Percentiles rank a stretch among this genome's conserved stretches.
Conservation (phyloP, 2,888 invertebrate genomes). For the Agrochola circellaris region DNA sequence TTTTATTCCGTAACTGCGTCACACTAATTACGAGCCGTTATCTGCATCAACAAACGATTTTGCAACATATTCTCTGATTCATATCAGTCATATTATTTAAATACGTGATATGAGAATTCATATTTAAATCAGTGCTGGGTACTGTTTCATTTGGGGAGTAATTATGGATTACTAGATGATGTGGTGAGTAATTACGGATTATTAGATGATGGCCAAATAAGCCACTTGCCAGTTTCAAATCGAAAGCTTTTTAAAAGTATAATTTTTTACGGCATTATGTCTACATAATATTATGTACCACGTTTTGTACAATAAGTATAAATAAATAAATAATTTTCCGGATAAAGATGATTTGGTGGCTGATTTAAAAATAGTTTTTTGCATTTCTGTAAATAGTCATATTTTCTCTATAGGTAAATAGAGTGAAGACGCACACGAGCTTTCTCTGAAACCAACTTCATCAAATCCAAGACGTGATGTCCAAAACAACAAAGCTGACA, state of each 20-base stretch:
- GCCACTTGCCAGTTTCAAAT: not conserved
- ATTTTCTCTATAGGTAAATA: not conserved
- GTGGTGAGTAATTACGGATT: slow-evolving; percentile 50
- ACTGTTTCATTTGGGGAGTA: slow-evolving; percentile 50
- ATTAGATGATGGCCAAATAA: slow-evolving; percentile 13
- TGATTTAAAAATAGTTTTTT: not conserved
- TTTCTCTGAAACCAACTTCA: not conserved
- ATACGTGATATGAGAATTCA: slow-evolving; percentile 42
- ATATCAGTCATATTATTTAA: slow-evolving; percentile 56
- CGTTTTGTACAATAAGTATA: not conserved
- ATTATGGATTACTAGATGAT: slow-evolving; percentile 49
- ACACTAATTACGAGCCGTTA: slow-evolving; percentile 58
- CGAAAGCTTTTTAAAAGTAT: not conserved
- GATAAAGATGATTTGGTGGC: not conserved
- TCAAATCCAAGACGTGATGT: not conserved
- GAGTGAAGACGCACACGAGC: too few relatives aligned
- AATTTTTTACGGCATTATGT: not conserved
- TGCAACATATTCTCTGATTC: slow-evolving; percentile 50
- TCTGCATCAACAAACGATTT: slow-evolving; percentile 55
- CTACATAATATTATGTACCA: not conserved
- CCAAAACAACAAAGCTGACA: slow-evolving; percentile 44
- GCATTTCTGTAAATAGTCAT: not conserved
- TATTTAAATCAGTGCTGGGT: slow-evolving; percentile 45
- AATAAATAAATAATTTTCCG: not conserved
- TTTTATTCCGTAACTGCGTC: slow-evolving; percentile 38